Evolutionary conservation across 2,888 invertebrate species (phyloP).

Genomic region (Trisateles emortualis): DNA sequence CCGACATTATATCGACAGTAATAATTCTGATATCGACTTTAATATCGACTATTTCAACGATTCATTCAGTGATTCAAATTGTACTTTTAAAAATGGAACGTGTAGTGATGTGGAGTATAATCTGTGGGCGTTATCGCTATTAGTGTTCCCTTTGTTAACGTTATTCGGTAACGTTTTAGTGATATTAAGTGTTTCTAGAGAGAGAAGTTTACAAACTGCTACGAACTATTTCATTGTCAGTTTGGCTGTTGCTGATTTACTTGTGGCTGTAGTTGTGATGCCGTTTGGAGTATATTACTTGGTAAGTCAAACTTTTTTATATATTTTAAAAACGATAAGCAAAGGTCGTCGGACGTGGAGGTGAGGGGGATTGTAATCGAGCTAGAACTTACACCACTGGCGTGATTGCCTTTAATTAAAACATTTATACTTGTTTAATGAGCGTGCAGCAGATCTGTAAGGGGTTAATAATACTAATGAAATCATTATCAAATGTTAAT

Average conservation of each 20-base stretch:
- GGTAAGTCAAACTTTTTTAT: conserved; percentile 90
- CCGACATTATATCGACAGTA: conserved; percentile 34
- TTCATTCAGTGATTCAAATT: conserved; percentile 66
- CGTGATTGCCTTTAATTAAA: too few relatives aligned
- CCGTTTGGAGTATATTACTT: conserved; percentile 99
- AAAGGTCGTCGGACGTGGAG: too few relatives aligned
- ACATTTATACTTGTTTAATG: too few relatives aligned
- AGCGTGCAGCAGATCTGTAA: too few relatives aligned
- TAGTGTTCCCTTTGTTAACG: conserved; percentile 96
- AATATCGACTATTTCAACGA: conserved; percentile 66
- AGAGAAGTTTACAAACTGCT: conserved; percentile 96
- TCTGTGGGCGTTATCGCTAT: conserved; percentile 94
- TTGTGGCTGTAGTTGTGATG: conserved; percentile 99
- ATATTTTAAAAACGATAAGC: neutral
- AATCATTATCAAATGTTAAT: too few relatives aligned
- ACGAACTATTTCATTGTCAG: conserved; percentile 99
- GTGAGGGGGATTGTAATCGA: too few relatives aligned
- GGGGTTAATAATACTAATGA: too few relatives aligned
- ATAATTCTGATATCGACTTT: conserved; percentile 50
- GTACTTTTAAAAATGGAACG: conserved; percentile 69
- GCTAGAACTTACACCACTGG: too few relatives aligned
- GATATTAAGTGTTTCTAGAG: conserved; percentile 96
- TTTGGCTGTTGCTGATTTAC: conserved; percentile 97
- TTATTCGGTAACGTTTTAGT: conserved; percentile 99
- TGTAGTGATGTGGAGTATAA: conserved; percentile 87